Percentiles rank a stretch among this genome's conserved stretches.
phyloP scores from a whole-genome alignment of 37 sponge, comb jelly and placozoan genomes.

The Geodia barretti region DNA sequence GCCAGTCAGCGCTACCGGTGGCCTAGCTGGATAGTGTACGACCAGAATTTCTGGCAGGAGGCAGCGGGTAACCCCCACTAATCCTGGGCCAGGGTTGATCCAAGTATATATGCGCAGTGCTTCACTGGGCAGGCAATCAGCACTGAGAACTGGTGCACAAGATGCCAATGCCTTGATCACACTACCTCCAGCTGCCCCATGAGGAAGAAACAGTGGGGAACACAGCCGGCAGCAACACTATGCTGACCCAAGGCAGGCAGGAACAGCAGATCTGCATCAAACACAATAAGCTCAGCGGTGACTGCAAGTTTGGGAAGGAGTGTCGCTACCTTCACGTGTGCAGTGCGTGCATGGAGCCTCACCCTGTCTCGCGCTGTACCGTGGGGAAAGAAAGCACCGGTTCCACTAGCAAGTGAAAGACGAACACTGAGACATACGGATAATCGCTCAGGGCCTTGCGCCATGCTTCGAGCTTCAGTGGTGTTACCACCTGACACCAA shows the following conservation, averaged over 20 bases:
- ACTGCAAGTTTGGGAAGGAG: constrained; percentile 20
- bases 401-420: too few relatives aligned
- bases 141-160: constrained; percentile 10
- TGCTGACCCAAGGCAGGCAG: too few relatives aligned
- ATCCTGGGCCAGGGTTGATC: constrained; percentile 28
- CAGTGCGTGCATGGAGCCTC: constrained; percentile 4
- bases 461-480: not conserved
- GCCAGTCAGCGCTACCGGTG: constrained; percentile 20
- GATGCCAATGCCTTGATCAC: constrained; percentile 21
- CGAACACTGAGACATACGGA: too few relatives aligned
- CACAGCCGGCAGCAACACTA: not conserved
- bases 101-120: constrained; percentile 31
- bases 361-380: constrained; percentile 5
- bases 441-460: not conserved
- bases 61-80: not conserved
- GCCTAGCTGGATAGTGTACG: constrained; percentile 41
- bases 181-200: not conserved
- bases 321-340: constrained; percentile 21
- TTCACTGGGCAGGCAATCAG: constrained; percentile 1
- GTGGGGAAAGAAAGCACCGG: not conserved
- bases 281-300: constrained; percentile 16
- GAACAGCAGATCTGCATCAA: not conserved
- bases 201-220: not conserved
- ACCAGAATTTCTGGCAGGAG: constrained; percentile 42
- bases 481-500: not conserved